Conservation (phyloP, 30 jellyfish, hydroid and myxozoan species). For the Hydractinia symbiolongicarpus region DNA sequence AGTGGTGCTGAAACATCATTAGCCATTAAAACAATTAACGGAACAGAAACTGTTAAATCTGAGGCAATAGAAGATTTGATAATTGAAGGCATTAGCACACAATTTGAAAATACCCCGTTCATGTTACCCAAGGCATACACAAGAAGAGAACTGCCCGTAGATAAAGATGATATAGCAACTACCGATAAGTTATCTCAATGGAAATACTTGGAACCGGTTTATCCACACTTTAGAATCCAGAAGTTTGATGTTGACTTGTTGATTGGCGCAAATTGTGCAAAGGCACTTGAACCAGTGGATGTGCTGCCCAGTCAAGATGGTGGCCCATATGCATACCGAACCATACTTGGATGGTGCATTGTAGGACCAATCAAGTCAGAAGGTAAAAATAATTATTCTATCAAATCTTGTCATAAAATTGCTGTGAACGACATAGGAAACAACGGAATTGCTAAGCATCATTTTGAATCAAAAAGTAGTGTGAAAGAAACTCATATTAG, state of each 20-base stretch:
- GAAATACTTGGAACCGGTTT: conserved; percentile 11
- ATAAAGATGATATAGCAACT: conserved; percentile 19
- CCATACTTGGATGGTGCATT: neutral
- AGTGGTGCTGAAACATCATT: neutral
- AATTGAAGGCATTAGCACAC: neutral
- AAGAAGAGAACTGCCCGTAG: conserved; percentile 20
- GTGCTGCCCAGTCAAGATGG: neutral
- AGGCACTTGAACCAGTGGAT: conserved; percentile 4
- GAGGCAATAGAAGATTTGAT: neutral
- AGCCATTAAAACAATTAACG: conserved; percentile 16
- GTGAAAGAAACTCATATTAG: neutral
- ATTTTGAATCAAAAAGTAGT: neutral
- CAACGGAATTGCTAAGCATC: neutral
- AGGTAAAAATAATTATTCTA: neutral
- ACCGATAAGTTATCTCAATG: conserved; percentile 11
- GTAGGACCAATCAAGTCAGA: neutral
- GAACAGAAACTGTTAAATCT: neutral
- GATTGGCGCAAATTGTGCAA: conserved; percentile 18
- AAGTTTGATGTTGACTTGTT: conserved; percentile 5
- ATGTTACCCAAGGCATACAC: conserved; percentile 18
- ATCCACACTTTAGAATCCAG: conserved; percentile 1
- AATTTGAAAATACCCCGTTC: neutral
- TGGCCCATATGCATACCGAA: neutral
- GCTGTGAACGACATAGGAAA: conserved; percentile 16
- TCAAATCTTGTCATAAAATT: conserved; percentile 7